These are phyloP conservation scores for Nipponia nippon DNA, from an alignment of 2,113 vertebrate species.

Conservation along the genomic window DNA sequence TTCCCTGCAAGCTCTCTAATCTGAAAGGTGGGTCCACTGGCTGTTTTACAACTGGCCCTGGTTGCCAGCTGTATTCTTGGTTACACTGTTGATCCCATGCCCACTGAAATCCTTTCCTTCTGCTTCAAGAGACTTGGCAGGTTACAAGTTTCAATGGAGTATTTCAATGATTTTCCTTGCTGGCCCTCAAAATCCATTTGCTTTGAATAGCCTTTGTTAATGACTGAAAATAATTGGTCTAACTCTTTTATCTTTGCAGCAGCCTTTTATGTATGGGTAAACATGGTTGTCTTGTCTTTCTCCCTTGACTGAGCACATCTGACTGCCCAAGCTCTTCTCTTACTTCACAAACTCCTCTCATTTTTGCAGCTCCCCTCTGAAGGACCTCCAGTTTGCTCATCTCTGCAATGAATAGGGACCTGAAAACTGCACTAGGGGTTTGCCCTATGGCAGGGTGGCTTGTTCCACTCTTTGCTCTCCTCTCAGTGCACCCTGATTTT, in stretches of 20 bases:
- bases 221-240: background rate
- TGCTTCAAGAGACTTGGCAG: background rate
- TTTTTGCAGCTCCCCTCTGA: background rate
- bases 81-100: background rate
- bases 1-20: background rate
- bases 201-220: background rate
- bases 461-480: background rate
- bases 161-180: background rate
- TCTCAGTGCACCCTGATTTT: background rate
- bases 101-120: background rate
- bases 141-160: background rate
- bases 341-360: background rate
- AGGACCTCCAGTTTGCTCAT: background rate
- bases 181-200: background rate
- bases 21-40: background rate
- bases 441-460: background rate
- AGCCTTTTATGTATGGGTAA: background rate
- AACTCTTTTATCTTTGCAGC: background rate
- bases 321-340: background rate
- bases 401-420: background rate
- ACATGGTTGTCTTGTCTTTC: background rate
- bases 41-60: background rate
- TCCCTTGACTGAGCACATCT: background rate
- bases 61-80: background rate
- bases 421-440: background rate